phyloP scores from a whole-genome alignment of 2,113 vertebrate genomes.

The Collichthys lucidus region DNA sequence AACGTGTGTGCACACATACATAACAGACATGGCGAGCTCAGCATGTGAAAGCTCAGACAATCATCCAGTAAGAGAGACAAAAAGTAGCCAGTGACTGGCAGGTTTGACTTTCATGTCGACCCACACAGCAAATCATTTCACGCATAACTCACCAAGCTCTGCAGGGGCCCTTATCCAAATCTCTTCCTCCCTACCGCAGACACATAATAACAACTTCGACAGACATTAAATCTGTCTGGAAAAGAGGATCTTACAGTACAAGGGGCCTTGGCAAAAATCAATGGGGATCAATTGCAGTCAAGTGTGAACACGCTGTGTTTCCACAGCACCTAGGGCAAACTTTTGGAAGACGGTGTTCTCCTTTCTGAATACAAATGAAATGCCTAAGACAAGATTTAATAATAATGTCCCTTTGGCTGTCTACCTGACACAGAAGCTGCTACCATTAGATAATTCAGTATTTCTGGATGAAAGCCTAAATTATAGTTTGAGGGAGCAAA shows the following conservation, averaged over 20 bases:
- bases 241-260: conserved; percentile 40
- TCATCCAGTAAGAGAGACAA: conserved; percentile 41
- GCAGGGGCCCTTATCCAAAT: conserved; percentile 38
- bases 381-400: conserved; percentile 41
- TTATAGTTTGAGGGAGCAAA: conserved; percentile 46
- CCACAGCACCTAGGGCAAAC: conserved; percentile 42
- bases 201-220: conserved; percentile 43
- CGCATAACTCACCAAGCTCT: conserved; percentile 36
- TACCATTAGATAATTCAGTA: conserved; percentile 38
- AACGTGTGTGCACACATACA: neutral
- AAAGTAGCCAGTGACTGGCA: conserved; percentile 58
- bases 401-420: conserved; percentile 44
- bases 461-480: conserved; percentile 33
- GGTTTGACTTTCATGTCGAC: conserved; percentile 61
- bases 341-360: conserved; percentile 28
- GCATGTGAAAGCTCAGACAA: conserved; percentile 31
- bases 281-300: conserved; percentile 50
- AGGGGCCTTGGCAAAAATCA: conserved; percentile 47
- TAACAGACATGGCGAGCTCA: neutral
- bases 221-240: conserved; percentile 46
- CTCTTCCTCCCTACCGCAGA: conserved; percentile 9
- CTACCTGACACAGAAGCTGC: conserved; percentile 29
- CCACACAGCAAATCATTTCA: conserved; percentile 58
- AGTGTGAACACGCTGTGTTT: conserved; percentile 31
- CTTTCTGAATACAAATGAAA: conserved; percentile 67